Percentiles rank a stretch among this genome's conserved stretches.
Conservation (phyloP, 2,888 invertebrate genomes). For the Sphecodes monilicornis region DNA sequence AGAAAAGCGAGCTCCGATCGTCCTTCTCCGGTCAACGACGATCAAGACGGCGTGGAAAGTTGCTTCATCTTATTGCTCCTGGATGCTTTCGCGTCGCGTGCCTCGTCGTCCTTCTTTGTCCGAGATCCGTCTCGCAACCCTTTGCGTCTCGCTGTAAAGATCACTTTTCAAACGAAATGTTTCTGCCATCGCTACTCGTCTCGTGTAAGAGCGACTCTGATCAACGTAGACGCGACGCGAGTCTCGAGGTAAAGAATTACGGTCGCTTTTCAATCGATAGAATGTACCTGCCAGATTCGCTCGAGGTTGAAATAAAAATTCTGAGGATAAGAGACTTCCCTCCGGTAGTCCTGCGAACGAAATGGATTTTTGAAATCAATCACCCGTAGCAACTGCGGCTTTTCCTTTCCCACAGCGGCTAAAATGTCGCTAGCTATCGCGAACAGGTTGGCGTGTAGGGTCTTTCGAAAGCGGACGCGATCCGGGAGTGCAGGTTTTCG, state of each 20-base stretch:
- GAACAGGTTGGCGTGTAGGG: neutral
- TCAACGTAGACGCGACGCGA: too few relatives aligned
- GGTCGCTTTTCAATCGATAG: neutral
- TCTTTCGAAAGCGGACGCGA: conserved; percentile 15
- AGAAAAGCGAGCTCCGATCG: conserved; percentile 4
- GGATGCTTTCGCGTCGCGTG: conserved; percentile 1
- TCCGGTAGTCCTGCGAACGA: neutral
- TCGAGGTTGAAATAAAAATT: neutral
- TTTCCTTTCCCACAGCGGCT: neutral
- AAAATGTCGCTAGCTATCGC: neutral
- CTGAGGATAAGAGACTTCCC: neutral
- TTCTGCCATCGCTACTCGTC: neutral
- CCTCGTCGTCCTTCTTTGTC: neutral
- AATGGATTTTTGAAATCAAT: neutral
- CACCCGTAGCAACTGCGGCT: neutral
- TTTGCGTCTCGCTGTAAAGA: neutral
- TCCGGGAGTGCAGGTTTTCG: neutral
- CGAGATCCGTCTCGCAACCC: neutral
- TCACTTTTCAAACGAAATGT: neutral
- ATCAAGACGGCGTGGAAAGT: conserved; percentile 19
- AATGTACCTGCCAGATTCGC: neutral
- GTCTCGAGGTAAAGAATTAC: neutral
- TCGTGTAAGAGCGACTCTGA: neutral
- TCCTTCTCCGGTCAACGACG: conserved; percentile 32
- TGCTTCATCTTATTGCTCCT: neutral